phyloP scores from a whole-genome alignment of 2,888 invertebrate species.

The Oligia strigilis region DNA sequence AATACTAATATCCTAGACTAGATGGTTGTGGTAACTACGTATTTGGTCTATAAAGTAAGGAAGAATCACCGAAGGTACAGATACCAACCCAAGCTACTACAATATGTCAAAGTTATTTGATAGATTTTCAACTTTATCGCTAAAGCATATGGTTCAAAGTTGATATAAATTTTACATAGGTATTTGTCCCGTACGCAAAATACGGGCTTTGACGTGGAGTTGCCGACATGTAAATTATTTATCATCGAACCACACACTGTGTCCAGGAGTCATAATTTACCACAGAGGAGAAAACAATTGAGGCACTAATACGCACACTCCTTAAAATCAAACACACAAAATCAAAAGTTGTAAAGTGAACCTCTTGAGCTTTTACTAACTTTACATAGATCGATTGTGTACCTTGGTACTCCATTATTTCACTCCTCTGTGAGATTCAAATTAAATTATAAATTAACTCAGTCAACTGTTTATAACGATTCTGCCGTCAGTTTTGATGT shows the following conservation, averaged over 20 bases:
- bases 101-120: too few relatives aligned
- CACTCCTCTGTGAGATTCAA: slow-evolving; percentile 31
- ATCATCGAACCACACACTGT: slow-evolving; percentile 16
- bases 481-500: slow-evolving; percentile 87
- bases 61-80: neutral
- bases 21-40: neutral
- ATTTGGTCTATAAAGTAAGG: neutral
- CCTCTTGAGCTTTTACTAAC: neutral
- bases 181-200: neutral
- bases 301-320: neutral
- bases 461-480: slow-evolving; percentile 80
- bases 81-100: too few relatives aligned
- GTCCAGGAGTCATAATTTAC: neutral
- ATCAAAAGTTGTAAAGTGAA: neutral
- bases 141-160: too few relatives aligned
- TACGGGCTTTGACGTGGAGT: neutral
- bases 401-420: slow-evolving; percentile 26
- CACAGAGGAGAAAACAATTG: slow-evolving; percentile 31
- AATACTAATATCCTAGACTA: neutral
- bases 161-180: neutral
- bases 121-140: too few relatives aligned
- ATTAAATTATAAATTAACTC: slow-evolving; percentile 19
- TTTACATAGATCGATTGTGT: neutral
- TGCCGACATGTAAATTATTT: neutral
- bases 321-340: neutral